Evolutionary conservation across 2,888 invertebrate species (phyloP), one percentile per base, ranked within the genome.

Genomic region (Oasisia sp.): DNA sequence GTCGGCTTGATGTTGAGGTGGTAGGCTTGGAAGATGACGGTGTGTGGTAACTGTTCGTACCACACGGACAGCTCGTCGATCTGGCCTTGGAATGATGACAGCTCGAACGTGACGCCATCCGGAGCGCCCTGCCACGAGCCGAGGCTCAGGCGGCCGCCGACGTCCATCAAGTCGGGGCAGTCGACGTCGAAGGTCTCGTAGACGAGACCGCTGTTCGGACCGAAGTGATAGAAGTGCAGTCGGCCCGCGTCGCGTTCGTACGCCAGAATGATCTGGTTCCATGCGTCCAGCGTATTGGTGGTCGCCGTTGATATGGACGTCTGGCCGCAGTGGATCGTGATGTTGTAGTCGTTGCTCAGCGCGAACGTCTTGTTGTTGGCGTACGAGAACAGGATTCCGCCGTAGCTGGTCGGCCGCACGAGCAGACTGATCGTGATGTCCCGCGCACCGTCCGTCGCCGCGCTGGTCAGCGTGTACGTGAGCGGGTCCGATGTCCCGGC

Each of bases 191-290:
- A 89, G 0, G 93, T 92, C 91, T 94, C 91, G 89, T 94, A 94
- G 9, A 93, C 93, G 32, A 95, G 92, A 27, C 91, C 93, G 7
- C 93, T 92, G 56, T 93, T 93, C 11, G 93, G 89, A 14, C 93
- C 93, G 92, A 94, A 95, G 89, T 94, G 94, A 92, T 94, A 93
- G 91, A 94, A 44, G 92, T 94, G 94, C 1, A 95, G 58, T n/a
- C 92, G 92, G 32, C 93, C 92, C 32, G 92, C 89, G 11, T 90
- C 50, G 89, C 93, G 92, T 91, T 93, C 90, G 91, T 94, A 94
- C 19, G 94, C 94, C 5, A 95, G 44, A 38, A 95, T 92, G 32
- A 95, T 92, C 91, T 95, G 95, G 92, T 95, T 95, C 95, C 95
- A 95, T 11, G 89, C 92, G 93, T 93, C 91, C 8, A 94, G 89